A percentile compares a stretch with the other conserved stretches of the same genome.
Conservation (phyloP, 2,113 vertebrate species). For the Seriola quinqueradiata region DNA sequence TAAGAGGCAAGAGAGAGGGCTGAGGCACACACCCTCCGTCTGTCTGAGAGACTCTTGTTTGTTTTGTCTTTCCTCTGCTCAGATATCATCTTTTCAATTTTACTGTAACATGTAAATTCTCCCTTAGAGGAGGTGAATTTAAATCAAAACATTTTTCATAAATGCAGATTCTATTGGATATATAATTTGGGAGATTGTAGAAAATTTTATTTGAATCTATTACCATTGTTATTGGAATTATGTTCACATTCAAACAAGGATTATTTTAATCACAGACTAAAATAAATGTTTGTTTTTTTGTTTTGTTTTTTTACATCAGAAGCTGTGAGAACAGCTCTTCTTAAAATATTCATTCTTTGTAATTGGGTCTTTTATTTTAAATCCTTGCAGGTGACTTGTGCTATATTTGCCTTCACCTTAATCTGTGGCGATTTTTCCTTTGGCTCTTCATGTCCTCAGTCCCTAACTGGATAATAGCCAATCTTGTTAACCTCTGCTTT, state of each 20-base stretch:
- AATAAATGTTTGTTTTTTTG: background rate
- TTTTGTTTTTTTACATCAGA: background rate
- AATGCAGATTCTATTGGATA: background rate
- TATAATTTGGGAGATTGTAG: background rate
- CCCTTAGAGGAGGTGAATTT: background rate
- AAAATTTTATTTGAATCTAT: background rate
- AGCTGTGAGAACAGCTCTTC: conserved; percentile 9
- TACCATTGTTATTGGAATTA: background rate
- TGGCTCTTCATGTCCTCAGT: conserved; percentile 72
- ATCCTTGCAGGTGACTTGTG: conserved; percentile 60
- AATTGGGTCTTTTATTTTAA: conserved; percentile 64
- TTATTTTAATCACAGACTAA: background rate
- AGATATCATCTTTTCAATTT: conserved; percentile 25
- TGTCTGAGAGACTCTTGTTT: conserved; percentile 39
- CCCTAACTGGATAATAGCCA: conserved; percentile 81
- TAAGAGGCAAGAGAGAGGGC: conserved; percentile 40
- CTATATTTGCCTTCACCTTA: conserved; percentile 75
- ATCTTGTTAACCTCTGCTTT: conserved; percentile 86
- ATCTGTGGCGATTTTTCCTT: conserved; percentile 72
- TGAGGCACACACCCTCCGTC: conserved; percentile 24
- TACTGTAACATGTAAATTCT: conserved; percentile 5
- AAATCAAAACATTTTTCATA: conserved; percentile 16
- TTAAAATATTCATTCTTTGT: conserved; percentile 21
- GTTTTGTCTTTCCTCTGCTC: conserved; percentile 27
- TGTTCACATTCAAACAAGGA: background rate